Evolutionary conservation across 2,888 invertebrate genomes (phyloP).

Genomic region (Stenurella melanura): DNA sequence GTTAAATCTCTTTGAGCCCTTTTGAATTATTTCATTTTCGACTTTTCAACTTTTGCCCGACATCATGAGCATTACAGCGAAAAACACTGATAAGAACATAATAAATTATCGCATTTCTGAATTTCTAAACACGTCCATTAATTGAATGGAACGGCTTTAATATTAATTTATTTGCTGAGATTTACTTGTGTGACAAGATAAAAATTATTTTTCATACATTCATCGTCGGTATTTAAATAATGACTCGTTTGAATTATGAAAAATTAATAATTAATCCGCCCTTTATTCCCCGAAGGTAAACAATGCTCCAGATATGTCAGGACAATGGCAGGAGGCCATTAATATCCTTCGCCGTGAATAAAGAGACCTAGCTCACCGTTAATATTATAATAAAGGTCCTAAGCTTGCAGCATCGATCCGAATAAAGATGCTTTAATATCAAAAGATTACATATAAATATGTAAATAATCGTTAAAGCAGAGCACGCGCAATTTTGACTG

Average conservation of each 20-base stretch:
- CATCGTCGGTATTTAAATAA: slow-evolving; percentile 24
- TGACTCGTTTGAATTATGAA: slow-evolving; percentile 40
- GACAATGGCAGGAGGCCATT: slow-evolving; percentile 54
- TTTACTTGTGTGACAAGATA: slow-evolving; percentile 41
- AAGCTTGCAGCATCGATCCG: slow-evolving; percentile 44
- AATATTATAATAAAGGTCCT: slow-evolving; percentile 56
- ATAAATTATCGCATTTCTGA: slow-evolving; percentile 38
- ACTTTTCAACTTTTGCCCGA: slow-evolving; percentile 24
- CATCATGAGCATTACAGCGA: slow-evolving; percentile 29
- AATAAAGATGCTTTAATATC: slow-evolving; percentile 57
- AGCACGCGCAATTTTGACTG: slow-evolving; percentile 55
- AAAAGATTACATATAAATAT: slow-evolving; percentile 57
- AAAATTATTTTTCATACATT: slow-evolving; percentile 39
- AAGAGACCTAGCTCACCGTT: slow-evolving; percentile 52
- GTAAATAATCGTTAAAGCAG: slow-evolving; percentile 57
- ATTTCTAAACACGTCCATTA: slow-evolving; percentile 35
- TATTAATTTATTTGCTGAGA: slow-evolving; percentile 43
- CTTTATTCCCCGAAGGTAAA: slow-evolving; percentile 47
- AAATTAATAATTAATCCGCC: slow-evolving; percentile 46
- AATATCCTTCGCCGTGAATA: slow-evolving; percentile 57
- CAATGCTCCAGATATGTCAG: slow-evolving; percentile 49
- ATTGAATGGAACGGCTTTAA: slow-evolving; percentile 37
- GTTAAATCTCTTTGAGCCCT: slow-evolving; percentile 17
- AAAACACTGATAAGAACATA: slow-evolving; percentile 36
- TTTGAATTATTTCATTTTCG: slow-evolving; percentile 33